Percentiles rank a stretch among this genome's conserved stretches.
phyloP scores from a whole-genome alignment of 2,113 vertebrate genomes.

The Bettongia penicillata region DNA sequence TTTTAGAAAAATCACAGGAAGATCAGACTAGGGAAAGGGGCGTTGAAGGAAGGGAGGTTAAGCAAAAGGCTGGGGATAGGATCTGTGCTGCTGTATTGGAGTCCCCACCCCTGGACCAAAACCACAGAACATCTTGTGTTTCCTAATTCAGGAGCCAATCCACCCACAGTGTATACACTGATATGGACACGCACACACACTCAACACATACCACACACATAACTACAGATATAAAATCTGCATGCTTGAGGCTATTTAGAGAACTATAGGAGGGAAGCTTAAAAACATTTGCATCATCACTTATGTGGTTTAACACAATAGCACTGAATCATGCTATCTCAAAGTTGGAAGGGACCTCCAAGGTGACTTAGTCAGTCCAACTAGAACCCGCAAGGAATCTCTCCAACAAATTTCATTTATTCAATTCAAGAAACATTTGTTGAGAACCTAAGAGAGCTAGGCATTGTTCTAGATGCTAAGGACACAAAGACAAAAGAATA shows the following conservation, averaged over 20 bases:
- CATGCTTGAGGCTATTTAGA: background rate
- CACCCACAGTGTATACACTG: background rate
- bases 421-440: background rate
- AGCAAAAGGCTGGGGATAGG: background rate
- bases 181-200: background rate
- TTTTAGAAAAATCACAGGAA: rapidly evolving
- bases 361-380: background rate
- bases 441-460: background rate
- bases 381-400: background rate
- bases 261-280: background rate
- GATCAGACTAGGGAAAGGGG: background rate
- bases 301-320: background rate
- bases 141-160: background rate
- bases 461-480: background rate
- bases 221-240: background rate
- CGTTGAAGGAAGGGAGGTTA: background rate
- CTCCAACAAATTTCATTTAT: background rate
- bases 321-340: background rate
- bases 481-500: background rate
- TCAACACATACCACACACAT: background rate
- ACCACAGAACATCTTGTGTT: background rate
- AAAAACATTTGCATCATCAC: background rate
- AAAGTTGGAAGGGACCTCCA: background rate
- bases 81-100: background rate
- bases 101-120: constrained; percentile 49